Conservation (phyloP, 2,113 vertebrate genomes). For the Phoxinus phoxinus region DNA sequence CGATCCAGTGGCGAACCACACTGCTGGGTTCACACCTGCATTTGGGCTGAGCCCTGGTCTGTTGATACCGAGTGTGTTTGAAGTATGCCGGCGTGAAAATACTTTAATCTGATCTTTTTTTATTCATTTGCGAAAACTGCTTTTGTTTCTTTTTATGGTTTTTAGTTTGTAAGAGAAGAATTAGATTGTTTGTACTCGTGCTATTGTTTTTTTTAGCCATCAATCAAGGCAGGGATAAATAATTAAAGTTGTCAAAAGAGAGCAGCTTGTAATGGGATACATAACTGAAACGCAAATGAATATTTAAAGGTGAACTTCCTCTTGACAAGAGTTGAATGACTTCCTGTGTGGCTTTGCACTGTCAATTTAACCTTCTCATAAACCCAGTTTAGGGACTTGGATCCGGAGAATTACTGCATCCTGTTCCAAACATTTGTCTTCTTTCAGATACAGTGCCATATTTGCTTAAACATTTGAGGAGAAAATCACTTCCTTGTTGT, state of each 20-base stretch:
- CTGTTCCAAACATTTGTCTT: slow-evolving; percentile 26
- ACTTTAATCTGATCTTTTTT: slow-evolving; percentile 59
- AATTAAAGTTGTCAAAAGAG: slow-evolving; percentile 73
- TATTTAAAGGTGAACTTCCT: slow-evolving; percentile 73
- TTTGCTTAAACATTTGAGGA: slow-evolving; percentile 1
- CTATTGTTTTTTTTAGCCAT: slow-evolving; percentile 49
- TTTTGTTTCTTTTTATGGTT: slow-evolving; percentile 65
- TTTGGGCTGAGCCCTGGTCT: slow-evolving; percentile 62
- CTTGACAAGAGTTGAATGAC: slow-evolving; percentile 65
- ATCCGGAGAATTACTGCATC: slow-evolving; percentile 17
- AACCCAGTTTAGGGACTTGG: slow-evolving; percentile 20
- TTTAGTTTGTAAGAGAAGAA: slow-evolving; percentile 63
- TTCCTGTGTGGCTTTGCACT: slow-evolving; percentile 62
- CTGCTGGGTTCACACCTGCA: slow-evolving; percentile 64
- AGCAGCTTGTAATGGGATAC: slow-evolving; percentile 70
- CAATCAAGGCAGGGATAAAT: slow-evolving; percentile 69
- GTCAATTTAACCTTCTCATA: slow-evolving; percentile 43
- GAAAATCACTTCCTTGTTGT: slow-evolving; percentile 26
- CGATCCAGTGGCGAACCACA: slow-evolving; percentile 40
- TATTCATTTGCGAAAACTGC: slow-evolving; percentile 60
- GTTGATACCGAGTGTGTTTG: slow-evolving; percentile 58
- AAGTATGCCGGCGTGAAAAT: slow-evolving; percentile 55
- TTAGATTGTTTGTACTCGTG: slow-evolving; percentile 33
- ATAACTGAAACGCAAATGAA: slow-evolving; percentile 69
- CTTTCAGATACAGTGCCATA: not conserved